Conservation (phyloP, 2,888 invertebrate genomes). For the Watsonalla binaria region DNA sequence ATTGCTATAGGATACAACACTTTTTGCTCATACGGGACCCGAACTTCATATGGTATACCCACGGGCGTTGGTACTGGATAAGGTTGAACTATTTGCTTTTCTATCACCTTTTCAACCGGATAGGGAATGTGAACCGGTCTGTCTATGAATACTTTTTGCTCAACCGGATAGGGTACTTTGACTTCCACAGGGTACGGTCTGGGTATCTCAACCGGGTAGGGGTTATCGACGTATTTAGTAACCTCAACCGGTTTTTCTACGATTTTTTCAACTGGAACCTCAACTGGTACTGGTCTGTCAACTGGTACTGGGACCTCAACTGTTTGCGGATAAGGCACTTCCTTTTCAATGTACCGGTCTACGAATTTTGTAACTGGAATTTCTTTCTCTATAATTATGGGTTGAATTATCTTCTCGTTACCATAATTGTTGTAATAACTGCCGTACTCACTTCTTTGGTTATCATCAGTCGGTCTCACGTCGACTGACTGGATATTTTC, state of each 20-base stretch:
- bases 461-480: constrained; percentile 41
- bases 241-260: constrained; percentile 76
- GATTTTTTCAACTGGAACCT: constrained; percentile 71
- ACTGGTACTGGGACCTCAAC: constrained; percentile 55
- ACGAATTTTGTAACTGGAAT: constrained; percentile 67
- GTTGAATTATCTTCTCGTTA: constrained; percentile 58
- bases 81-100: constrained; percentile 64
- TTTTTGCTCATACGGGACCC: constrained; percentile 55
- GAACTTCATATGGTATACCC: constrained; percentile 53
- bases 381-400: constrained; percentile 68
- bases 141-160: constrained; percentile 74
- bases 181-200: constrained; percentile 77
- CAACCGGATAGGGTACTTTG: constrained; percentile 69
- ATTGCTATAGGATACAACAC: constrained; percentile 56
- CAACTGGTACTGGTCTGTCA: constrained; percentile 63
- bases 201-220: constrained; percentile 75
- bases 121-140: constrained; percentile 69
- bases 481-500: constrained; percentile 53
- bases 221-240: constrained; percentile 76
- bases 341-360: constrained; percentile 63
- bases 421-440: constrained; percentile 42
- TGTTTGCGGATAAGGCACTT: constrained; percentile 62
- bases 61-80: constrained; percentile 66
- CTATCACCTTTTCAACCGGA: constrained; percentile 73
- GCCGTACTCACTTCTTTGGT: constrained; percentile 40